These are phyloP conservation scores for Drosophila nikananu DNA, from an alignment of 1,140 invertebrate genomes.

Conservation along the genomic window DNA sequence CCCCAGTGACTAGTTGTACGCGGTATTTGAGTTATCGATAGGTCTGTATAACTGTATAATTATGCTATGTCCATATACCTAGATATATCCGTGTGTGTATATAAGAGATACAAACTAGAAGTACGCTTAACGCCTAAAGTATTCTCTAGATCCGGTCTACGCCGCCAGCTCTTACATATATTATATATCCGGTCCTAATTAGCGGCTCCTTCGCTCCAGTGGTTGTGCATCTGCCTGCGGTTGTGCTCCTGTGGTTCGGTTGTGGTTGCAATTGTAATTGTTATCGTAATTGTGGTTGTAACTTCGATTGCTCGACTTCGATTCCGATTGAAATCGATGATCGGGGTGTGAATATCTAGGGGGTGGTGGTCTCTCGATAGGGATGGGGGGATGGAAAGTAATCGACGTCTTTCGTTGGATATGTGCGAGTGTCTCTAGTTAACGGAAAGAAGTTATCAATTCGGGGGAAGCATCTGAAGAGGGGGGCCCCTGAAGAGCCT, in stretches of 20 bases:
- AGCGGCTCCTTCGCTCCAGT: conserved; percentile 42
- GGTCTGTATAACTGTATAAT: conserved; percentile 60
- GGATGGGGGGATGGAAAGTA: conserved; percentile 51
- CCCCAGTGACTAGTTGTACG: conserved; percentile 50
- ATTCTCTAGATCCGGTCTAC: conserved; percentile 45
- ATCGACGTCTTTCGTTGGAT: conserved; percentile 54
- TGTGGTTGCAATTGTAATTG: conserved; percentile 52
- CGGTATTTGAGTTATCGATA: conserved; percentile 40
- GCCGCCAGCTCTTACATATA: conserved; percentile 33
- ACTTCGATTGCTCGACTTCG: conserved; percentile 17
- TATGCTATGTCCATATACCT: conserved; percentile 60
- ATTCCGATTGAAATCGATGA: conserved; percentile 1
- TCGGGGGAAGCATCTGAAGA: conserved; percentile 25
- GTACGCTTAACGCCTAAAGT: conserved; percentile 54
- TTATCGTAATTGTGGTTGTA: conserved; percentile 42
- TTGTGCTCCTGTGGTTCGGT: conserved; percentile 36
- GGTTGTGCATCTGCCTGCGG: conserved; percentile 46
- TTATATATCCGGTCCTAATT: conserved; percentile 4
- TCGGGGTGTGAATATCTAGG: conserved; percentile 29
- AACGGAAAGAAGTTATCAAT: conserved; percentile 26
- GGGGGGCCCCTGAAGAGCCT: background rate
- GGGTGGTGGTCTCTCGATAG: conserved; percentile 48
- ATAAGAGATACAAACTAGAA: conserved; percentile 55
- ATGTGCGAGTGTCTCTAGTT: conserved; percentile 55
- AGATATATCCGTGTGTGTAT: conserved; percentile 56